Base-by-base conservation (phyloP, 2,888 invertebrate genomes). In the Caenorhabditis sp. region DNA sequence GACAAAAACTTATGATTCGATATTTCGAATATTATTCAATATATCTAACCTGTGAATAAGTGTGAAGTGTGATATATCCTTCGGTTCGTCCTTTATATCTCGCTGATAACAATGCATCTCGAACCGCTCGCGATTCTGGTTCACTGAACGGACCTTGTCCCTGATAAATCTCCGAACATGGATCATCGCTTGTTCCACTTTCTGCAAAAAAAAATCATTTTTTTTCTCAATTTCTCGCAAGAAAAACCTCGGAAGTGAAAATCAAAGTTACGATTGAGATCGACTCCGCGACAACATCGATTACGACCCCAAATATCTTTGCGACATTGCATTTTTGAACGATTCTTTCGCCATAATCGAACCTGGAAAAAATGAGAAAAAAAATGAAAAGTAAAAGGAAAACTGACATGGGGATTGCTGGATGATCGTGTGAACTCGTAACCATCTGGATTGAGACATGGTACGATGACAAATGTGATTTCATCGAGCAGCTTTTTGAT, bases 191-290 rank as follows among this genome's bases (percentile, higher is more conserved):
- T 12, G 85, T 82, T 12, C 87, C 87, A 36, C 81, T 81, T 63
- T 87, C 87, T 81, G 63, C 12, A 74, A 66, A 43, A 43, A 51
- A 31, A 14, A 8, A 8, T 50, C 50, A 3, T 17, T 4, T 50
- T 50, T 26, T 50, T 27, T 27, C 27, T 55, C 31, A 43, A n/a
- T 23, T 51, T 26, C 59, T 50, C 19, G 4, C 19, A 23, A 57
- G 31, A 31, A 21, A n/a, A 21, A 80, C 81, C 81, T 70, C 78
- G 79, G 78, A 84, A 87, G 59, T 86, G 84, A 60, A 86, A 87
- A 71, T 88, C 86, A 63, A 87, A 87, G 64, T 87, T 87, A 19
- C 87, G 55, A 70, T 87, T 87, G 60, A 87, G 77, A 61, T 87
- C 87, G 26, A 88, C 87, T 14, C 87, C 87, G 17, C 84, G 79